A percentile compares a stretch with the other conserved stretches of the same genome.
phyloP scores from a whole-genome alignment of 2,797 vertebrate species.

The Pyrrhura leucotis region DNA sequence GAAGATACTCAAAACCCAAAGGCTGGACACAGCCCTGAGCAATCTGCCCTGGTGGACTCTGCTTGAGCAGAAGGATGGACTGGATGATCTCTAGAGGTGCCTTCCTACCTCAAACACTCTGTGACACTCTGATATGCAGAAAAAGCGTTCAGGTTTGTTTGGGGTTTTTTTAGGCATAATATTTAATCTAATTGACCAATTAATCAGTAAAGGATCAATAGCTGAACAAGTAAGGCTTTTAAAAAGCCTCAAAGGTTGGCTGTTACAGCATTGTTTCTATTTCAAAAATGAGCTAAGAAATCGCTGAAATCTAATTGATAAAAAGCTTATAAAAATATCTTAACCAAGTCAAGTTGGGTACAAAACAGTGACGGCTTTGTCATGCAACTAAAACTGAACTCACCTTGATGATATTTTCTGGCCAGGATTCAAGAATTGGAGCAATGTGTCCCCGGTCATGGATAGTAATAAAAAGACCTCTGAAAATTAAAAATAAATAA shows the following conservation, averaged over 20 bases:
- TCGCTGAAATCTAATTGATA: background rate
- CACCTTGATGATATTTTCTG: slow-evolving; percentile 89
- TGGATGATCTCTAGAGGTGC: background rate
- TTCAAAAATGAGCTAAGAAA: background rate
- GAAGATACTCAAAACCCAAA: background rate
- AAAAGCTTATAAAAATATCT: background rate
- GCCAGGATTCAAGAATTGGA: slow-evolving; percentile 92
- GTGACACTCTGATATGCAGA: background rate
- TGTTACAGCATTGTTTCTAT: background rate
- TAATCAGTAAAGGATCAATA: background rate
- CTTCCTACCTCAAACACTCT: background rate
- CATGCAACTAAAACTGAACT: slow-evolving; percentile 24
- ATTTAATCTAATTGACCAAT: background rate
- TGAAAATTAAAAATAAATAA: slow-evolving; percentile 53
- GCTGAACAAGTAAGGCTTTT: background rate
- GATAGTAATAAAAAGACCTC: slow-evolving; percentile 95
- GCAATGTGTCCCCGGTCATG: slow-evolving; percentile 91
- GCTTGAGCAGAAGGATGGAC: background rate
- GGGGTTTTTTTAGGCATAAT: fast-evolving
- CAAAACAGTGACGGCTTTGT: background rate
- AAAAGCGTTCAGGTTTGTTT: background rate
- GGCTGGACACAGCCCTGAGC: background rate
- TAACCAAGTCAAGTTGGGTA: background rate
- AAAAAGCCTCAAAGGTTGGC: background rate
- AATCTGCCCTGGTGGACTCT: background rate